Evolutionary conservation across 2,888 invertebrate species (phyloP), one percentile per base, ranked within the genome.

Genomic region (Arrhopalites spinosus): DNA sequence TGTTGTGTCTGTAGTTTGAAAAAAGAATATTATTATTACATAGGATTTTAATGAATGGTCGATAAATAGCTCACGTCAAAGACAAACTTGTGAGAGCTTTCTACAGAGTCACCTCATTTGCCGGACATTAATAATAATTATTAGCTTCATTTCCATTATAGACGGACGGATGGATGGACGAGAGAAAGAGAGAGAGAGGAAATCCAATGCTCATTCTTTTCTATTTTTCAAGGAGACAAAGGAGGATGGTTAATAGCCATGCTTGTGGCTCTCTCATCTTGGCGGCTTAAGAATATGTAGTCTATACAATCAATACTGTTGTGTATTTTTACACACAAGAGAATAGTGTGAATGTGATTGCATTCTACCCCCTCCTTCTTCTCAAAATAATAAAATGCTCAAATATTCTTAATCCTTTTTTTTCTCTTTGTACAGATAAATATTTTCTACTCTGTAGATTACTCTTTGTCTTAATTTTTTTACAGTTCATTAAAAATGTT

Each of bases 41-140:
- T 11, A 20, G 15, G 29, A 27, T 43, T 8, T 3, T 66, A 66
- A 66, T 66, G 66, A 66, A 43, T 66, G 66, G 43, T 43, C 29
- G 66, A 70, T 70, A 36, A 70, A 70, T 70, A 59, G 25, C 69
- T 23, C 3, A 20, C 36, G 70, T 53, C n/a, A 56, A 70, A 70
- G 70, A 70, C 69, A 70, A 70, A 59, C 70, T 56, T 59, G 50
- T 69, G 13, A 17, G n/a, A 69, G 69, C 69, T 69, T 69, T 69
- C 69, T 53, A 73, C 73, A 73, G 47, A 73, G 66, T 73, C 73
- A 73, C 73, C 73, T 73, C 73, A 73, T 73, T 73, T 73, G 64
- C 64, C 66, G 73, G 66, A 73, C 73, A 73, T 73, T 73, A 73
- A 73, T 73, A 73, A 73, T 73, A 47, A 73, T 73, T 73, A 73